These are phyloP conservation scores for Nephrotoma flavescens DNA, from an alignment of 2,888 invertebrate species.

Conservation along the genomic window DNA sequence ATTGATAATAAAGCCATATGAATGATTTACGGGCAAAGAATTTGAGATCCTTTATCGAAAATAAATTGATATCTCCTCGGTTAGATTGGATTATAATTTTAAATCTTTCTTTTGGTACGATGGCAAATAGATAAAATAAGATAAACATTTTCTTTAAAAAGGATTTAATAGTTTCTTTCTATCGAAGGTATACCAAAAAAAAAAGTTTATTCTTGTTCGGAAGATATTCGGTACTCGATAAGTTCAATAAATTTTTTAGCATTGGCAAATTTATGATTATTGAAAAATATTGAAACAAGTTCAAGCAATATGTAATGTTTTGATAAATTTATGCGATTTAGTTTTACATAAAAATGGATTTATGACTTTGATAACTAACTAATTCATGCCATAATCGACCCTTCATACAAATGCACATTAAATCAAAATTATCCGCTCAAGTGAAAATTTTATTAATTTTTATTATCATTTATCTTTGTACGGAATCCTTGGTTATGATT, in stretches of 20 bases:
- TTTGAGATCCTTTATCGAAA: neutral
- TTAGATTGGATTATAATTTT: neutral
- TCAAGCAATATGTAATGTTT: neutral
- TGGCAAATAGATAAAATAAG: neutral
- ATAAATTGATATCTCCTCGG: neutral
- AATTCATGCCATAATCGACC: neutral
- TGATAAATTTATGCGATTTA: neutral
- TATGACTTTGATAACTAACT: neutral
- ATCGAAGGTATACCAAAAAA: neutral
- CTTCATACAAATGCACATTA: neutral
- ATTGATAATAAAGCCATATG: neutral
- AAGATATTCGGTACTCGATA: neutral
- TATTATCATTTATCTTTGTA: neutral
- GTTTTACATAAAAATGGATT: neutral
- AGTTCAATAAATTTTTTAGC: neutral
- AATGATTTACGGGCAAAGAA: neutral
- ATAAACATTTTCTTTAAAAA: neutral
- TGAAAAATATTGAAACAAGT: neutral
- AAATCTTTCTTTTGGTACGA: neutral
- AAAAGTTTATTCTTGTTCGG: neutral
- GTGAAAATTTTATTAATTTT: constrained; percentile 3
- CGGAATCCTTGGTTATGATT: neutral
- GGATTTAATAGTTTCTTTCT: neutral
- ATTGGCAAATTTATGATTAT: neutral
- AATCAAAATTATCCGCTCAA: neutral